Evolutionary conservation across 37 sponge, comb jelly and placozoan genomes (phyloP).

Genomic region (Diacarnus erythraeanus): DNA sequence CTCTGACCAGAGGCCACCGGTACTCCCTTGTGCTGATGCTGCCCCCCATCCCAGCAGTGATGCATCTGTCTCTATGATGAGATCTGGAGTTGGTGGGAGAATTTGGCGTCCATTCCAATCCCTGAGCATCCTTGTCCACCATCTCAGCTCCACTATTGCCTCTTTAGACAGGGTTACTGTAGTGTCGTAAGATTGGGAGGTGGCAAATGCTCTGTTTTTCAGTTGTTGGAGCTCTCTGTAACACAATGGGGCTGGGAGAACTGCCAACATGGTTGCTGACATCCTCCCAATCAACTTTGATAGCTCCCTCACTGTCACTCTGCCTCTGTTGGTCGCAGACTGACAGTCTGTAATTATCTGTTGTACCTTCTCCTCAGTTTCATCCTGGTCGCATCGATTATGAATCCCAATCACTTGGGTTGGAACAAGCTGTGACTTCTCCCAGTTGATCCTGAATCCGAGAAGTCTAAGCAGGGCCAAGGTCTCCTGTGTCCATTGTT

Average conservation of each 20-base stretch:
- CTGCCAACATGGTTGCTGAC: conserved; percentile 27
- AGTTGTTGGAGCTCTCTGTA: conserved; percentile 39
- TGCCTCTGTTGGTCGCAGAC: not conserved
- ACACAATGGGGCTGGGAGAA: conserved; percentile 33
- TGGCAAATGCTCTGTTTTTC: conserved; percentile 6
- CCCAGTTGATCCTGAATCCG: conserved; percentile 45
- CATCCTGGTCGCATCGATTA: conserved; percentile 39
- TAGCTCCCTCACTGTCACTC: conserved; percentile 21
- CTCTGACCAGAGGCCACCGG: conserved; percentile 34
- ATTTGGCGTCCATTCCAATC: conserved; percentile 25
- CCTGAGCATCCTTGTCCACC: conserved; percentile 15
- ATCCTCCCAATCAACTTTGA: conserved; percentile 29
- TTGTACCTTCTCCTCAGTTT: conserved; percentile 36
- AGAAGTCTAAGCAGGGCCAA: conserved; percentile 10
- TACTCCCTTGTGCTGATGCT: not conserved
- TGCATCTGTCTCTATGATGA: conserved; percentile 44
- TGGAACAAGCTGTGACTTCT: conserved; percentile 29
- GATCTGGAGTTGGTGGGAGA: too few relatives aligned
- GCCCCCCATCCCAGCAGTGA: conserved; percentile 48
- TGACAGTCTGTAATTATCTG: not conserved
- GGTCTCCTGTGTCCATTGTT: not conserved
- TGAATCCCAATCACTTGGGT: conserved; percentile 49
- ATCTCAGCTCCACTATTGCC: conserved; percentile 21
- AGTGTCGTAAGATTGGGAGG: conserved; percentile 22
- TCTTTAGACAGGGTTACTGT: not conserved